Conservation (phyloP, 2,113 vertebrate genomes). For the Cryptomyrus ogoouensis region DNA sequence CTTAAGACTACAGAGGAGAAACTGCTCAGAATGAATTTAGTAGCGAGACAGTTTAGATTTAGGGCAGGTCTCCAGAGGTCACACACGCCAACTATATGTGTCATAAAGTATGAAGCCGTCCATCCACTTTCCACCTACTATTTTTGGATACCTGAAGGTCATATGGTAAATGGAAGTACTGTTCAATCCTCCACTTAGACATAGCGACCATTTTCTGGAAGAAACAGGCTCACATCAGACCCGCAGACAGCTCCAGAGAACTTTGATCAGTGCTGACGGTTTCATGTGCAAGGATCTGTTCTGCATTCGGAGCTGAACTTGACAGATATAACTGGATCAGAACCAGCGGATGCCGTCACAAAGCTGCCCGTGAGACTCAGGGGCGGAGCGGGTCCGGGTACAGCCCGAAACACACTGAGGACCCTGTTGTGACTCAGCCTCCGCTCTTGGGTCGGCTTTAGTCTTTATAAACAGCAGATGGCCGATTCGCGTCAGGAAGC, state of each 20-base stretch:
- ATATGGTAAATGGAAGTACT: neutral
- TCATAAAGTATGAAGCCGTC: neutral
- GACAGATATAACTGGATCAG: neutral
- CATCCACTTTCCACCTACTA: neutral
- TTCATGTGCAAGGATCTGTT: neutral
- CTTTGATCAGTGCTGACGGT: neutral
- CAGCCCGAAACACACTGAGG: neutral
- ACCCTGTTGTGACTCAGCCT: neutral
- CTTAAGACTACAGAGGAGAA: neutral
- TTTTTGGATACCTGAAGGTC: neutral
- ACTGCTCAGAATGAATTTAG: neutral
- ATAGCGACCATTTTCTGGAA: neutral
- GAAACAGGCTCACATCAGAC: neutral
- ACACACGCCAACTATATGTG: neutral
- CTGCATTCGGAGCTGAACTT: neutral
- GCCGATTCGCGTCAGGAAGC: neutral
- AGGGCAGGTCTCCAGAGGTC: neutral
- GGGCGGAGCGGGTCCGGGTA: neutral
- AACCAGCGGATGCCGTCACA: neutral
- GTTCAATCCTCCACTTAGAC: neutral
- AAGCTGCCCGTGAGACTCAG: neutral
- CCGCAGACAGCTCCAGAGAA: neutral
- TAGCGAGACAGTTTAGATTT: neutral
- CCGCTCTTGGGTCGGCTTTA: neutral
- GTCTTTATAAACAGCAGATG: neutral